These are phyloP conservation scores for Octodon degus DNA, from an alignment of 2,113 vertebrate species.

Conservation along the genomic window DNA sequence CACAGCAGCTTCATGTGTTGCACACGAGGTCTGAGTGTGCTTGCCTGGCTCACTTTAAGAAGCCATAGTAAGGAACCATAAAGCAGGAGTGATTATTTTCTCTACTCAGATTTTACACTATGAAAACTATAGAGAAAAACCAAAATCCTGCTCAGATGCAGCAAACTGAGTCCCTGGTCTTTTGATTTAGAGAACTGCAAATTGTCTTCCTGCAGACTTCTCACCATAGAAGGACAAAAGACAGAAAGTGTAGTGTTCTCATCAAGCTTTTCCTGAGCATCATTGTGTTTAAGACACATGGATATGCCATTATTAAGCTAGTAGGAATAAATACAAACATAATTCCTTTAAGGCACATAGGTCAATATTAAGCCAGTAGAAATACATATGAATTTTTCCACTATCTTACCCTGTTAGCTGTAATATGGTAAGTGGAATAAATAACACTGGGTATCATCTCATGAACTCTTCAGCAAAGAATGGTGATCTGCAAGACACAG, in stretches of 20 bases:
- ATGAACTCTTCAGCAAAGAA: not conserved
- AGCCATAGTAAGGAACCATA: not conserved
- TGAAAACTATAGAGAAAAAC: not conserved
- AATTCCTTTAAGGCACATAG: not conserved
- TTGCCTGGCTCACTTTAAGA: not conserved
- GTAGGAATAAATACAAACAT: not conserved
- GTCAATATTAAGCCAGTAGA: not conserved
- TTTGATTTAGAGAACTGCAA: not conserved
- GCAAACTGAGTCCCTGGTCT: not conserved
- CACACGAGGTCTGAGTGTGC: rapidly evolving
- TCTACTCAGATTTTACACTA: not conserved
- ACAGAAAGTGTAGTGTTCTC: not conserved
- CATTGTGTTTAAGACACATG: not conserved
- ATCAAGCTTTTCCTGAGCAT: conserved; percentile 4
- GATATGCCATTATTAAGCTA: not conserved
- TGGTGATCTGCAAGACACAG: not conserved
- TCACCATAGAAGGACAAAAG: not conserved
- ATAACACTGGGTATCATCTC: not conserved
- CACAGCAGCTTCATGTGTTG: not conserved
- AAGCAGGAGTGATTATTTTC: not conserved
- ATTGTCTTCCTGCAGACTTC: conserved; percentile 8
- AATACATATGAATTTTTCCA: not conserved
- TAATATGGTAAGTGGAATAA: conserved; percentile 1
- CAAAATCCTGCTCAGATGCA: not conserved
- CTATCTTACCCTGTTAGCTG: not conserved